Evolutionary conservation across 2,797 vertebrate species (phyloP), one percentile per base, ranked within the genome.

Genomic region (Urosaurus nigricauda): DNA sequence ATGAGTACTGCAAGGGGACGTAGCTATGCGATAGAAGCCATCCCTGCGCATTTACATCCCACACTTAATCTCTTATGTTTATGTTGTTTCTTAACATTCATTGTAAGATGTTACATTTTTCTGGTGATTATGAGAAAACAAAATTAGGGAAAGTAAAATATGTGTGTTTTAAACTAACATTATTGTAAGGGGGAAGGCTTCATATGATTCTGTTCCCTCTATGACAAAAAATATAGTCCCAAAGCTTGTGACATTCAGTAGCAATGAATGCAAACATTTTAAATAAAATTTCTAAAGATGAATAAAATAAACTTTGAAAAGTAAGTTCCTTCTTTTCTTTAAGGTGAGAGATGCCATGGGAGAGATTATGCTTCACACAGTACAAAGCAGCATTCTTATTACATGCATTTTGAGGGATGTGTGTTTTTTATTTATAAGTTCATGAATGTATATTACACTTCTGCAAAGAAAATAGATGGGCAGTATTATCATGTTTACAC

Each of bases 241-340:
- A 90, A 79, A 89, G 77, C 92, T 93, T 93, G 90, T 91, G 92
- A 94, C 93, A 91, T 91, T 90, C 93, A 93, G 84, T 79, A 88
- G 91, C 95, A 95, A 95, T 94, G 95, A 95, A 96, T 95, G 94
- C 89, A 93, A 93, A 94, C 91, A 92, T 94, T 94, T 95, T 93
- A 94, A 93, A 96, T 95, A 93, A 95, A 94, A 95, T 95, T 92
- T 93, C 83, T 90, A 93, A 94, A 92, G 93, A 90, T 92, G 94
- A 95, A 95, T 94, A 92, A 90, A 94, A 94, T 95, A 94, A 96
- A 95, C 93, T 95, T 95, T 95, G 86, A 89, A 96, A 92, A 90
- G 87, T 93, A 93, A 92, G 94, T 94, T 94, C 92, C 94, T 94
- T 71, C 43, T 92, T 95, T 93, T 80, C 93, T 95, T 77, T 90